Evolutionary conservation across 2,113 vertebrate species (phyloP).

Genomic region (Podarcis cretensis): DNA sequence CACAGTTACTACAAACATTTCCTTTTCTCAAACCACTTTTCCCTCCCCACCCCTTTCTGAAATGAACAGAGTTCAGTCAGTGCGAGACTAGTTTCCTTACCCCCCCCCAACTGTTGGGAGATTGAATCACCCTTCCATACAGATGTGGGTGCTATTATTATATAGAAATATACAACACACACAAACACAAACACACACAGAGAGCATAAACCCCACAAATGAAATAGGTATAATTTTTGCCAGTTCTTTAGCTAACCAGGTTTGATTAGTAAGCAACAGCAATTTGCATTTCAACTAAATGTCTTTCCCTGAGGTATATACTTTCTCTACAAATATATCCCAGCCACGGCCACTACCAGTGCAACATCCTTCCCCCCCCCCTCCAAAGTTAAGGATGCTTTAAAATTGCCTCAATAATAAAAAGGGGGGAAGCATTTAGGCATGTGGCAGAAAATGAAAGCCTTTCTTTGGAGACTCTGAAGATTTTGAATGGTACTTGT

Average conservation of each 20-base stretch:
- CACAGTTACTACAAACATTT: background rate
- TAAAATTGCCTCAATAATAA: slow-evolving; percentile 68
- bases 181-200: background rate
- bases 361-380: background rate
- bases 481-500: slow-evolving; percentile 90
- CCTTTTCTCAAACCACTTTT: accelerated
- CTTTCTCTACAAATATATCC: background rate
- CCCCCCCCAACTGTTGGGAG: background rate
- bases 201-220: background rate
- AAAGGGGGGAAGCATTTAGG: slow-evolving; percentile 69
- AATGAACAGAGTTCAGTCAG: background rate
- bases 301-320: slow-evolving; percentile 10
- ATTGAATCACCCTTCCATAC: slow-evolving; percentile 4
- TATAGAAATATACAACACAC: background rate
- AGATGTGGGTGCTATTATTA: background rate
- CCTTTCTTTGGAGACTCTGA: slow-evolving; percentile 83
- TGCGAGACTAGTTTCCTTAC: background rate
- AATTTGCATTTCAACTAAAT: slow-evolving; percentile 28
- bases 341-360: background rate
- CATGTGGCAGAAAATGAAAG: slow-evolving; percentile 86
- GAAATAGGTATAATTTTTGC: slow-evolving; percentile 15
- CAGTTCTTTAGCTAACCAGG: background rate
- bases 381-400: slow-evolving; percentile 55
- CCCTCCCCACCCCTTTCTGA: background rate
- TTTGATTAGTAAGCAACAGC: slow-evolving; percentile 21